Base-by-base conservation (phyloP, 2,113 vertebrate species). In the Etheostoma spectabile region DNA sequence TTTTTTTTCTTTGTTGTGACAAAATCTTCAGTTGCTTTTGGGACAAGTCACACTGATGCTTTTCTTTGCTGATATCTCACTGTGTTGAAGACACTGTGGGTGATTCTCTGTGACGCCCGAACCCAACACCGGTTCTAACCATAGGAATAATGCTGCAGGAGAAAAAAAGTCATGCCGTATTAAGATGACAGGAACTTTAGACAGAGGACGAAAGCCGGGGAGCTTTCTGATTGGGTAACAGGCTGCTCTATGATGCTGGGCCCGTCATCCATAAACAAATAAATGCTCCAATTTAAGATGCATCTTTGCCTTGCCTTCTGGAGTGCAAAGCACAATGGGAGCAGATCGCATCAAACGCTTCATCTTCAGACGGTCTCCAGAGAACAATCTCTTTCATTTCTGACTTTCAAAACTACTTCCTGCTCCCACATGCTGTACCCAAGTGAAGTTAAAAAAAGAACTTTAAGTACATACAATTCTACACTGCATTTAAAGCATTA, bases 241-340 rank as follows among this genome's bases (percentile, higher is more conserved):
- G 64, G 63, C 45, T 30, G 52, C 64, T 52, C 72, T 87, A 5
- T 78, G 85, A 87, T 79, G 80, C 66, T 12, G 62, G 51, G 67
- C 62, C 42, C 46, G 85, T 93, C 83, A 91, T 89, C 84, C 85
- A 80, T 89, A 91, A 94, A 86, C 89, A 92, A 93, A 94, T 85
- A 90, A 53, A 75, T 64, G 78, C 84, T 90, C 77, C 74, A 83
- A 30, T 90, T 88, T 83, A 79, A 85, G 85, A 89, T 63, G 85
- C 83, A 67, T 76, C 69, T 83, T 88, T 79, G 81, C 62, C 84
- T 77, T 35, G 74, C 57, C 76, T 85, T 86, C 82, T 80, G n/a
- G 51, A 72, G 76, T 66, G 80, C 65, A 74, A 77, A 81, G 77
- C 87, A 77, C 82, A 77, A 80, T 63, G 79, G 75, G 69, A 83